phyloP scores from a whole-genome alignment of 2,113 vertebrate genomes.

The Meleagris gallopavo region DNA sequence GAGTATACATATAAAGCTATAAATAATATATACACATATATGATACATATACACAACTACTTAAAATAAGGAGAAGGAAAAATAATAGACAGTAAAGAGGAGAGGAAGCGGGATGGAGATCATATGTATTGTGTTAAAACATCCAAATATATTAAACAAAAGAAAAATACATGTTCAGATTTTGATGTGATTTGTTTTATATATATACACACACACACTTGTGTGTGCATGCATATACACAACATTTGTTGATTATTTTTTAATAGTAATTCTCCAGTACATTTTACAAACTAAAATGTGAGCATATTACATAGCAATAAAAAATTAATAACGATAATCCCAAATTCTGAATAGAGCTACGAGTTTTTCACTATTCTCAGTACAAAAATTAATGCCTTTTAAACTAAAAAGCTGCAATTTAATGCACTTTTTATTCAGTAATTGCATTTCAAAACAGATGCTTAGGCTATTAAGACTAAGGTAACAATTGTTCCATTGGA shows the following conservation, averaged over 20 bases:
- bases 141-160: conserved; percentile 48
- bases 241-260: conserved; percentile 31
- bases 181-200: conserved; percentile 53
- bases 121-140: conserved; percentile 21
- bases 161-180: conserved; percentile 47
- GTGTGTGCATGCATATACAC: not conserved
- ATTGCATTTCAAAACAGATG: not conserved
- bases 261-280: conserved; percentile 12
- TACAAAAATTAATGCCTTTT: not conserved
- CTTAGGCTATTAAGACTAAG: not conserved
- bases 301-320: not conserved
- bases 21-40: not conserved
- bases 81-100: not conserved
- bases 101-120: conserved; percentile 5
- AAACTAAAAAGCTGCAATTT: not conserved
- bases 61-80: not conserved
- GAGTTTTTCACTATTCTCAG: not conserved
- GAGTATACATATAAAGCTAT: not conserved
- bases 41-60: not conserved
- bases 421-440: not conserved
- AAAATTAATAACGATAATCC: not conserved
- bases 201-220: too few relatives aligned
- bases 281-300: not conserved
- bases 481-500: not conserved
- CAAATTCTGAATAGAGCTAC: not conserved